These are phyloP conservation scores for Tetramorium parvispinum DNA, from an alignment of 1,140 invertebrate genomes.

Conservation along the genomic window DNA sequence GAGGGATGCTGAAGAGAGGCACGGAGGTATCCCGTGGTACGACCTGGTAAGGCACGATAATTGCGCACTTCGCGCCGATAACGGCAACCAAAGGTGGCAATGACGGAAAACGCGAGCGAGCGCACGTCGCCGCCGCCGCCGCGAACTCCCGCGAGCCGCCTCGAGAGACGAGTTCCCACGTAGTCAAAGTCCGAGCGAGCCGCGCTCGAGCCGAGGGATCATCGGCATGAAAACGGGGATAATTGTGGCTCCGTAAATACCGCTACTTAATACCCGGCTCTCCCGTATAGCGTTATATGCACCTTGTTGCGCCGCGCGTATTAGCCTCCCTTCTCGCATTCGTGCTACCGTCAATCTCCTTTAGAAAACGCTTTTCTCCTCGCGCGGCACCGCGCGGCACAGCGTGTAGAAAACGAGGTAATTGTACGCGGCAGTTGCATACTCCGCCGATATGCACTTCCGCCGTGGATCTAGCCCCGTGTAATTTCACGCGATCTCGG, in stretches of 20 bases:
- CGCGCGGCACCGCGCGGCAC: slow-evolving; percentile 18
- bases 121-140: slow-evolving; percentile 17
- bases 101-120: slow-evolving; percentile 35
- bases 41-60: slow-evolving; percentile 32
- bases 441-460: slow-evolving; percentile 64
- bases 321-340: slow-evolving; percentile 61
- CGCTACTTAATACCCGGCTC: slow-evolving; percentile 76
- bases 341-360: slow-evolving; percentile 69
- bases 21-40: background rate
- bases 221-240: slow-evolving; percentile 75
- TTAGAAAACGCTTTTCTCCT: slow-evolving; percentile 67
- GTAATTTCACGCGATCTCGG: slow-evolving; percentile 64
- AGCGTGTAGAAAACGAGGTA: slow-evolving; percentile 68
- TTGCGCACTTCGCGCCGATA: slow-evolving; percentile 23
- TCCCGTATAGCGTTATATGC: slow-evolving; percentile 49
- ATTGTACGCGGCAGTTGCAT: slow-evolving; percentile 71
- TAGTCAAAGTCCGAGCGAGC: slow-evolving; percentile 55
- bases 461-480: slow-evolving; percentile 64
- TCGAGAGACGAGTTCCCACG: slow-evolving; percentile 68
- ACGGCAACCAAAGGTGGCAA: slow-evolving; percentile 17
- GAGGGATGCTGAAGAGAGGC: background rate
- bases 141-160: background rate
- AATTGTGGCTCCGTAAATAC: slow-evolving; percentile 77
- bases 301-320: slow-evolving; percentile 57
- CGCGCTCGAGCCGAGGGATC: slow-evolving; percentile 64